A percentile compares a stretch with the other conserved stretches of the same genome.
These are phyloP conservation scores for Cinclus mexicanus DNA, from an alignment of 2,113 vertebrate species.

Conservation along the genomic window DNA sequence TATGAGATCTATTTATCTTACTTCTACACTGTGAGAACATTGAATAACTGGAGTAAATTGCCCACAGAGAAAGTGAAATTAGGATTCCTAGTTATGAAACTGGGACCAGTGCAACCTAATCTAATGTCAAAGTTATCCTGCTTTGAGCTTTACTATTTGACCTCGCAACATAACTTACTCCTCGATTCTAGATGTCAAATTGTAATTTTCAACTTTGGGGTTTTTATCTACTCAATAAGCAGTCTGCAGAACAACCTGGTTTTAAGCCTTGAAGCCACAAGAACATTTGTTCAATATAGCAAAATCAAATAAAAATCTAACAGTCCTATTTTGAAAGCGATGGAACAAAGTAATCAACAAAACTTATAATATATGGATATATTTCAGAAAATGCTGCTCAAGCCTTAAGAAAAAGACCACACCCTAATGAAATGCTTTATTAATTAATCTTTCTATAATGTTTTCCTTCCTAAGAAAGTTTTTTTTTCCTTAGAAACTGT, in stretches of 20 bases:
- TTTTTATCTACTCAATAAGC: background rate
- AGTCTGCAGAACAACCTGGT: background rate
- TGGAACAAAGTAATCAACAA: background rate
- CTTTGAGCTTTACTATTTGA: background rate
- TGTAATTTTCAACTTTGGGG: background rate
- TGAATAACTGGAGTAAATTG: background rate
- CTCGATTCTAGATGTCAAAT: background rate
- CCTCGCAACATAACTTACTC: background rate
- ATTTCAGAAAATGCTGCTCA: background rate
- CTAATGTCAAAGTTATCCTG: background rate
- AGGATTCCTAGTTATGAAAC: background rate
- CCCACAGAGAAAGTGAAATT: background rate
- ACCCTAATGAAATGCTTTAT: background rate
- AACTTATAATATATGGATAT: background rate
- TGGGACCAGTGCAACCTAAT: background rate
- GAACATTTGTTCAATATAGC: background rate
- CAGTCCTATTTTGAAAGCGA: background rate
- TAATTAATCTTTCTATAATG: background rate
- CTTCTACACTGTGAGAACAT: background rate
- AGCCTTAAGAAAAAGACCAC: background rate
- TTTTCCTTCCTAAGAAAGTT: background rate
- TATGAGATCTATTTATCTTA: background rate
- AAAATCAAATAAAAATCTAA: background rate
- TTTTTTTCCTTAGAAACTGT: background rate
- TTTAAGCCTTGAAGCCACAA: background rate